phyloP scores from a whole-genome alignment of 1,140 invertebrate genomes.

The Scaptomyza montana region DNA sequence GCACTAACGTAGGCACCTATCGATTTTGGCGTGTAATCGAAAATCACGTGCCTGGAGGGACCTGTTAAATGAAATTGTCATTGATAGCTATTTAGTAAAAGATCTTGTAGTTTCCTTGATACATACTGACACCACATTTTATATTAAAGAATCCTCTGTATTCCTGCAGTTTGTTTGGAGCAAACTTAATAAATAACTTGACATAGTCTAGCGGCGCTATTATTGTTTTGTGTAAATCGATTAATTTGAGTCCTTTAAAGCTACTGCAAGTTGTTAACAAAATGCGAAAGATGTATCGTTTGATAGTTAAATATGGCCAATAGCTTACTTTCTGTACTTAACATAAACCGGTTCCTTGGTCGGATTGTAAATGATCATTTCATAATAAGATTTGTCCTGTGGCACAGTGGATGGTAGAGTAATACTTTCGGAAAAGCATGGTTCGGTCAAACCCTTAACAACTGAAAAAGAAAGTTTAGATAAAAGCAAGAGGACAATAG shows the following conservation, averaged over 20 bases:
- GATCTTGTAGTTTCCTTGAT: not conserved
- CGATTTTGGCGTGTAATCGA: slow-evolving; percentile 54
- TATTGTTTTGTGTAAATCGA: slow-evolving; percentile 7
- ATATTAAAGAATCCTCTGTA: slow-evolving; percentile 67
- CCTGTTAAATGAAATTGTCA: slow-evolving; percentile 14
- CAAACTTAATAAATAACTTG: slow-evolving; percentile 42
- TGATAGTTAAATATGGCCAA: too few relatives aligned
- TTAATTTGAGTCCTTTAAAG: slow-evolving; percentile 38
- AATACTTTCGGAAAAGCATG: slow-evolving; percentile 39
- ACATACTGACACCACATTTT: slow-evolving; percentile 58
- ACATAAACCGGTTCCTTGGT: slow-evolving; percentile 32
- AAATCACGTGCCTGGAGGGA: slow-evolving; percentile 45
- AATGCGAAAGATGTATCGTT: not conserved
- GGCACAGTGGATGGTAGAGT: slow-evolving; percentile 55
- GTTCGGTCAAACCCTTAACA: not conserved
- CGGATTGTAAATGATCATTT: slow-evolving; percentile 69
- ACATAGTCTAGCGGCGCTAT: slow-evolving; percentile 40
- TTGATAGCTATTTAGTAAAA: not conserved
- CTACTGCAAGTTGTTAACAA: slow-evolving; percentile 39
- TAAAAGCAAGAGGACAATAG: too few relatives aligned
- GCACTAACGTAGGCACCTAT: slow-evolving; percentile 46
- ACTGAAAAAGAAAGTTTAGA: slow-evolving; percentile 25
- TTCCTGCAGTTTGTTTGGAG: slow-evolving; percentile 41
- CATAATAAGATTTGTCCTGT: slow-evolving; percentile 48
- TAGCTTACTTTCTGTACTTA: slow-evolving; percentile 44